Evolutionary conservation across 2,888 invertebrate genomes (phyloP), one percentile per base, ranked within the genome.

Genomic region (Eurois occulta): DNA sequence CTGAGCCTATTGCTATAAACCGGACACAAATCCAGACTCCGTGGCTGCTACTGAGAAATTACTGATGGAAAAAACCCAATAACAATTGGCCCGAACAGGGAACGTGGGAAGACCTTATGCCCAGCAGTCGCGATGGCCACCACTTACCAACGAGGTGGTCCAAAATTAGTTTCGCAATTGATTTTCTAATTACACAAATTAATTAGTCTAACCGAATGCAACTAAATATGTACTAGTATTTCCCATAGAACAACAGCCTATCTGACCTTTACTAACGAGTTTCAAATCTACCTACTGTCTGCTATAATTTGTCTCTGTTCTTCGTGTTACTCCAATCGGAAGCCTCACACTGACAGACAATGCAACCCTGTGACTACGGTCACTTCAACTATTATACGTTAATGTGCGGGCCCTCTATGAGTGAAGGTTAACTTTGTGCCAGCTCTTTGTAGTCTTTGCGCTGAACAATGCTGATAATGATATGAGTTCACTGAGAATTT

Each of bases 401-500:
- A 91, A 93, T 91, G 93, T 94, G 94, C 94, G 94, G 94, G 93
- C 35, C 81, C 91, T 94, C 93, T 94, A 93, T 94, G 90, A 91
- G 82, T 88, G 89, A 91, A 91, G 92, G 91, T 91, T 91, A 91
- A 93, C 91, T 93, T 93, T 84, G 60, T 77, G 35, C 35, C 48
- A 75, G 71, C 89, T 90, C 91, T 90, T 91, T 93, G 91, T 91
- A 78, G 71, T 82, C 83, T 81, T 82, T 93, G 91, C 90, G 75
- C 81, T 81, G 74, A 85, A 91, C 88, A 90, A 90, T 90, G 87
- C 90, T 91, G 90, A 91, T 91, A 65, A 41, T 91, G 90, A 91
- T 91, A 90, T 90, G 89, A 90, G 88, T 91, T 91, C 90, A 88
- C 88, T 83, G 87, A 72, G 75, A 75, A 82, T 81, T 64, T 64